Evolutionary conservation across 2,113 vertebrate species (phyloP), one percentile per base, ranked within the genome.

Genomic region (Hystrix brachyura): DNA sequence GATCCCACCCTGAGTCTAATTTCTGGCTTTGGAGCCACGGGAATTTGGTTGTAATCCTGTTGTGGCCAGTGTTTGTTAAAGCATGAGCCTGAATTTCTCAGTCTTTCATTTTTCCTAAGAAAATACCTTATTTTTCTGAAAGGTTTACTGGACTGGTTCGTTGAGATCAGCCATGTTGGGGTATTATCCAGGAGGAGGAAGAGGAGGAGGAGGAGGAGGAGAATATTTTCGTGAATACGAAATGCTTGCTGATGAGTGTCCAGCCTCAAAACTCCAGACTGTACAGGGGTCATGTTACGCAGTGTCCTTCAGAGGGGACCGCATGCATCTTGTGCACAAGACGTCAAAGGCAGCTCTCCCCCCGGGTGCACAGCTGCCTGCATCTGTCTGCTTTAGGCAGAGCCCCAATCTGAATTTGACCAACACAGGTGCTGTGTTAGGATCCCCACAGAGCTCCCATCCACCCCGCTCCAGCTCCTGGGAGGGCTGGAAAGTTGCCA

Each of bases 291-390:
- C 11, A 7, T 23, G 13, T 43, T 2, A 34, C 34, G 21, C 12
- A 23, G 27, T 87, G 94, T 34, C 43, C 53, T 69, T 46, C 71
- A 14, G 38, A 18, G 55, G 53, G 23, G 76, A 11, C 3, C 80
- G 15, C 21, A 0, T 0, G 3, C 32, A 67, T 19, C 67, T 51
- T 79, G 53, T 11, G 12, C 0, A 1, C 0, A 4, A 27, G 34
- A 19, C 11, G 38, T 48, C 81, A 65, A 8, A 46, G 62, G 51
- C 57, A 11, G 65, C 19, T 0, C 12, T 55, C 25, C 23, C 32
- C 59, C 17, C 2, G 6, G 29, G 7, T 3, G 9, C 5, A 38
- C 2, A 43, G 46, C 34, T 23, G 53, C 46, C 64, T 60, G 38
- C n/a, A 4, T 32, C 29, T 78, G 76, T 32, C 76, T 53, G 48